phyloP scores from a whole-genome alignment of 2,888 invertebrate species.

The Drosophila mettleri region DNA sequence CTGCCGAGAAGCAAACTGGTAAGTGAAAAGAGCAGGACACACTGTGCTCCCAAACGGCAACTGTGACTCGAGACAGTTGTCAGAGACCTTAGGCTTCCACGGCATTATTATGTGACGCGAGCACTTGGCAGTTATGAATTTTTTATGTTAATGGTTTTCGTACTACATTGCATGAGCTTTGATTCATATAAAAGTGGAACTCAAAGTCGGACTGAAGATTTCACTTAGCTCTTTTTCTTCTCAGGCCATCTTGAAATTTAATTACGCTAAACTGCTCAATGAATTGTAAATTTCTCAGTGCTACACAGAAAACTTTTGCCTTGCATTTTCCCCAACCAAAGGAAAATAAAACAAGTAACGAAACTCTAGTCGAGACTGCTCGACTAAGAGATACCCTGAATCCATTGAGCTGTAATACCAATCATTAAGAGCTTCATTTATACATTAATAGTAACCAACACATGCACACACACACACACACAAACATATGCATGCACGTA shows the following conservation, averaged over 20 bases:
- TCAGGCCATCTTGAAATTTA: slow-evolving; percentile 67
- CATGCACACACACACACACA: too few species aligned
- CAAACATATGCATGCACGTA: too few species aligned
- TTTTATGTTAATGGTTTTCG: slow-evolving; percentile 64
- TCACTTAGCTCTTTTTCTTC: slow-evolving; percentile 45
- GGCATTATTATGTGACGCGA: slow-evolving; percentile 31
- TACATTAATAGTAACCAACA: too few species aligned
- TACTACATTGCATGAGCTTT: slow-evolving; percentile 51
- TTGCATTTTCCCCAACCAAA: slow-evolving; percentile 40
- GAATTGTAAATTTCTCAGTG: slow-evolving; percentile 72
- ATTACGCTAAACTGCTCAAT: slow-evolving; percentile 80
- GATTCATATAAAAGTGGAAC: slow-evolving; percentile 14
- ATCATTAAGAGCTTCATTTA: too few species aligned
- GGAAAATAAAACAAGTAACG: slow-evolving; percentile 12
- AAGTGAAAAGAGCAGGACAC: slow-evolving; percentile 61
- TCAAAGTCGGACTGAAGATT: slow-evolving; percentile 19
- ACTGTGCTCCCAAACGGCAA: not conserved
- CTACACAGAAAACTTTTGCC: slow-evolving; percentile 54
- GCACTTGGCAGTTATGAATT: slow-evolving; percentile 58
- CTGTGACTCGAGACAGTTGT: slow-evolving; percentile 11
- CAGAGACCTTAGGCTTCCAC: slow-evolving; percentile 46
- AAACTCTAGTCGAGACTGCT: too few species aligned
- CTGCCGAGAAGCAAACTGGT: slow-evolving; percentile 92
- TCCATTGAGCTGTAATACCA: too few species aligned
- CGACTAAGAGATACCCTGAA: too few species aligned